phyloP scores from a whole-genome alignment of 2,888 invertebrate species.

The Parasteatoda lunata region DNA sequence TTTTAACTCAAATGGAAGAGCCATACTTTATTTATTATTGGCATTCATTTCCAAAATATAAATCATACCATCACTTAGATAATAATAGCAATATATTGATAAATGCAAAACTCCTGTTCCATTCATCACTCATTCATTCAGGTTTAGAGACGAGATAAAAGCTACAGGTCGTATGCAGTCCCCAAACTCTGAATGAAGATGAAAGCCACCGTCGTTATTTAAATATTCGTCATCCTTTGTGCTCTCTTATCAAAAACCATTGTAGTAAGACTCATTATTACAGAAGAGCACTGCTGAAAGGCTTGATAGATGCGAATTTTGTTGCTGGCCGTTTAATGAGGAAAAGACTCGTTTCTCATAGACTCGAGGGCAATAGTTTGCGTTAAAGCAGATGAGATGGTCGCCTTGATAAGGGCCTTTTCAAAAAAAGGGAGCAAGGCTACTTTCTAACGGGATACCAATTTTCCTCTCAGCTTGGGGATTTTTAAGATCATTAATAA shows the following conservation, averaged over 20 bases:
- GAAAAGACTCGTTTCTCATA: background rate
- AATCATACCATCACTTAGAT: no score
- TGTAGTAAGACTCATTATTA: conserved; percentile 32
- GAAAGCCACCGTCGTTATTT: conserved; percentile 27
- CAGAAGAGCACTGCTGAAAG: conserved; percentile 9
- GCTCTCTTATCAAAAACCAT: conserved; percentile 40
- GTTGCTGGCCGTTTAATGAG: conserved; percentile 22
- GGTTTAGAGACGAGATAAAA: conserved; percentile 23
- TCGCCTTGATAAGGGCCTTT: no score
- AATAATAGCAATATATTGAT: background rate
- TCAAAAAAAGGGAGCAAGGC: no score
- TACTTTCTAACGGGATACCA: no score
- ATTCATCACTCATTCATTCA: conserved; percentile 8
- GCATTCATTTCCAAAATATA: no score
- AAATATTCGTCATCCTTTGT: conserved; percentile 43
- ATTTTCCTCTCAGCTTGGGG: no score
- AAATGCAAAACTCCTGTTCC: background rate
- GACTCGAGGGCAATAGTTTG: background rate
- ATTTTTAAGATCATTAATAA: no score
- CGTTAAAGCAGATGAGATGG: background rate
- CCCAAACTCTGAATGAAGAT: conserved; percentile 7
- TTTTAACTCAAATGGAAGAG: no score
- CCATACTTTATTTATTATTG: no score
- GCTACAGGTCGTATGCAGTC: conserved; percentile 26
- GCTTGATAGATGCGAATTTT: conserved; percentile 21